Conservation (phyloP, 2,888 invertebrate species). For the Omphaloscelis lunosa region DNA sequence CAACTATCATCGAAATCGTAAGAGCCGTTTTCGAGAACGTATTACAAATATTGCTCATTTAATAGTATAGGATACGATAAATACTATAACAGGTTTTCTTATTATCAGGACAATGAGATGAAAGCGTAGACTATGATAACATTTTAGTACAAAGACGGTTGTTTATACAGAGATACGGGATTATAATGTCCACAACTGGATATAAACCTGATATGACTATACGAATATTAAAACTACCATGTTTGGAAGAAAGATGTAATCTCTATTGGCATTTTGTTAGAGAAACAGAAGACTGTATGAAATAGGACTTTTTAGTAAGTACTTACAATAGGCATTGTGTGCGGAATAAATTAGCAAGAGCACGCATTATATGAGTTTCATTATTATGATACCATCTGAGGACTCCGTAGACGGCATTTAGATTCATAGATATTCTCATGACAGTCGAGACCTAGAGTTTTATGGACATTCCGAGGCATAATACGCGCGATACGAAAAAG, state of each 20-base stretch:
- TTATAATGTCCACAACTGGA: background rate
- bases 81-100: no score
- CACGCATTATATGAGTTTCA: slow-evolving; percentile 28
- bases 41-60: no score
- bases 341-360: slow-evolving; percentile 16
- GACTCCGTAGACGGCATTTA: slow-evolving; percentile 25
- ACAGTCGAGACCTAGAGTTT: background rate
- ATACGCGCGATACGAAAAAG: background rate
- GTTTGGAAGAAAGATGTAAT: slow-evolving; percentile 33
- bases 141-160: no score
- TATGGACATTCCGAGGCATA: slow-evolving; percentile 18
- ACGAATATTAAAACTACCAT: slow-evolving; percentile 3
- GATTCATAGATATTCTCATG: slow-evolving; percentile 35
- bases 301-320: background rate
- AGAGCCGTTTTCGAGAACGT: no score
- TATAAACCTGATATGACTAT: background rate
- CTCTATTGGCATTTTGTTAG: slow-evolving; percentile 15
- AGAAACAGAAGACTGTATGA: background rate
- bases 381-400: slow-evolving; percentile 36
- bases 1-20: no score
- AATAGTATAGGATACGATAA: no score
- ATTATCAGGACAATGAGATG: background rate
- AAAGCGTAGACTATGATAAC: no score
- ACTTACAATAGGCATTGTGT: background rate
- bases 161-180: no score